Evolutionary conservation across 2,888 invertebrate species (phyloP), one percentile per base, ranked within the genome.

Genomic region (Tenthredo notha): DNA sequence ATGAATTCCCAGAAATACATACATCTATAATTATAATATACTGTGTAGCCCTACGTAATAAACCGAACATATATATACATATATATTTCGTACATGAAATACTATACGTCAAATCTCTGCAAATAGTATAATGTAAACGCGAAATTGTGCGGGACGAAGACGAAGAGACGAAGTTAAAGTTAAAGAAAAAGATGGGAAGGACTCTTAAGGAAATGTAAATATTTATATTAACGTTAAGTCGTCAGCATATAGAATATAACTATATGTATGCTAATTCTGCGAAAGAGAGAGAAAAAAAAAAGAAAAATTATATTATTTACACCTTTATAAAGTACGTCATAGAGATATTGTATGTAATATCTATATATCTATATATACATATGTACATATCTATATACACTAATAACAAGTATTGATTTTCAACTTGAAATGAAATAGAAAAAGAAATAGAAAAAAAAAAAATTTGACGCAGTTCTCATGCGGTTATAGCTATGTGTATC

Each of bases 261-360:
- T 15, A 18, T 50, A 47, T 50, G 15, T 25, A 75, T 75, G 47
- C 47, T 75, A 50, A 75, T 75, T 47, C 50, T 18, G 40, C 25
- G 74, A 50, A 72, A 15, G 25, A 37, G 7, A 37, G 4, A 33
- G 29, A 72, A 12, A 61, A 33, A 33, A 33, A 50, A 72, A 12
- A 61, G 4, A 4, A 33, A 74, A 77, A 50, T 47, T 77, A 9
- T 77, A 77, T 47, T 77, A 50, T 77, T 77, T 77, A 50, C 75
- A 77, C 75, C 25, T 77, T 77, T 77, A 77, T 72, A 77, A 77
- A 54, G 77, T 77, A 77, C 77, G 54, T 77, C 75, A 77, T 77
- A 77, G 29, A 77, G 15, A 67, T 29, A 67, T 67, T 33, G 25
- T 67, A 33, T 12, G 7, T 61, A 61, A 2, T 21, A 21, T 25